Evolutionary conservation across 2,113 vertebrate genomes (phyloP).

Genomic region (Percina caprodes): DNA sequence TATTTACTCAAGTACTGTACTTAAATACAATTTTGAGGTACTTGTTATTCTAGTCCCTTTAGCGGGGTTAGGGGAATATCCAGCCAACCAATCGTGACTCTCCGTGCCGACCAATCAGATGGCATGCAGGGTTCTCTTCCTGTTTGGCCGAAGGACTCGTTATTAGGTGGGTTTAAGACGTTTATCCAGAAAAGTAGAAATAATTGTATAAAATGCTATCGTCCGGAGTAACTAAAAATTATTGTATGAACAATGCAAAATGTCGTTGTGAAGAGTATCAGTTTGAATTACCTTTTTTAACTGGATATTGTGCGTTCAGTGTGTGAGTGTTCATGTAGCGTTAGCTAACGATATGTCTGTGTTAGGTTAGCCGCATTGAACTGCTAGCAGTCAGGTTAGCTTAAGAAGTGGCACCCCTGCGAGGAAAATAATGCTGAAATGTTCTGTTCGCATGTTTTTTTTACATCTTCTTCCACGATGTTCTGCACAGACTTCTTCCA

Average conservation of each 20-base stretch:
- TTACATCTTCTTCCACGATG: background rate
- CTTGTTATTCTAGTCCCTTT: background rate
- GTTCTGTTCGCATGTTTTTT: background rate
- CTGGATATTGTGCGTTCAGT: slow-evolving; percentile 33
- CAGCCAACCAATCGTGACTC: slow-evolving; percentile 45
- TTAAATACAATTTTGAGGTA: background rate
- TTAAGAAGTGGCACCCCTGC: background rate
- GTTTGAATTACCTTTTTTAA: background rate
- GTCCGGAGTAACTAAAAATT: background rate
- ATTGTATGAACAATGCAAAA: fast-evolving
- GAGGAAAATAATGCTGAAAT: background rate
- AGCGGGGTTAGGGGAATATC: background rate
- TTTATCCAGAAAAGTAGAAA: slow-evolving; percentile 23
- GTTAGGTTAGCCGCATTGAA: slow-evolving; percentile 31
- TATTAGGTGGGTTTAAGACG: slow-evolving; percentile 60
- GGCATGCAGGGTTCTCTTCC: slow-evolving; percentile 53
- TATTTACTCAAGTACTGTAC: background rate
- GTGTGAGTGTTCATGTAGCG: background rate
- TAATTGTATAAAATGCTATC: background rate
- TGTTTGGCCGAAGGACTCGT: slow-evolving; percentile 63
- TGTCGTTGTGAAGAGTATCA: background rate
- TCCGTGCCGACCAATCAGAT: slow-evolving; percentile 51
- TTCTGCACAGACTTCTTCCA: background rate
- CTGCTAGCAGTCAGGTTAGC: slow-evolving; percentile 66
- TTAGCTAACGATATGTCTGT: background rate